Base-by-base conservation (phyloP, 2,888 invertebrate genomes). In the Meandrusa payeni region DNA sequence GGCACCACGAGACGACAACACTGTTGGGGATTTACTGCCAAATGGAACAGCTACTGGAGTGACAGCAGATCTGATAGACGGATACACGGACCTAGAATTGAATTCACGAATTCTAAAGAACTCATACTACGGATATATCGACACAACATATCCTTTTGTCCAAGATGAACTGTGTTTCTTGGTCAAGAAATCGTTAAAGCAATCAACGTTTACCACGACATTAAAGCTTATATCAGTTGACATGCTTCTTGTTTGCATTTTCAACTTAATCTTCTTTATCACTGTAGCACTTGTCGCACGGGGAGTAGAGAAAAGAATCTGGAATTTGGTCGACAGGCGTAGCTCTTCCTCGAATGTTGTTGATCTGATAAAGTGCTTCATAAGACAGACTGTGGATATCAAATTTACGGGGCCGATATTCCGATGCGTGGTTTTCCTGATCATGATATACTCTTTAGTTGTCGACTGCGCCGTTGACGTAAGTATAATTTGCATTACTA, bases 141-240 rank as follows among this genome's bases (percentile, higher is more conserved):
- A 91, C 42, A 76, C 77, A 1, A 89, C 90, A 0, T 79, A 88
- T 34, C 89, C 89, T 1, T 68, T 89, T 3, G 69, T 60, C 5
- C 87, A 90, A 46, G 90, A 91, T 47, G 87, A 88, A 54, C 53
- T 91, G 5, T 90, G 91, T 57, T 89, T 90, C 36, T 50, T 91
- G 13, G 75, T 90, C 3, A 88, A 88, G 41, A 89, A 89, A 51
- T 76, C 89, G 0, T 63, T 64, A 5, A 68, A 66, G n/a, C 85
- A 89, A 41, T 80, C 89, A 0, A 73, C 86, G 1, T 89, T 90
- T 52, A 80, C 74, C 54, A 80, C 82, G 4, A 70, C 73, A 1
- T 52, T 82, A 19, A 68, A 74, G 41, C 49, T 82, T 27, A 77
- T 88, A 60, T 72, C 77, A 5, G 50, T 59, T n/a, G 46, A 69